These are phyloP conservation scores for Bungarus multicinctus DNA, from an alignment of 2,113 vertebrate species.

Conservation along the genomic window DNA sequence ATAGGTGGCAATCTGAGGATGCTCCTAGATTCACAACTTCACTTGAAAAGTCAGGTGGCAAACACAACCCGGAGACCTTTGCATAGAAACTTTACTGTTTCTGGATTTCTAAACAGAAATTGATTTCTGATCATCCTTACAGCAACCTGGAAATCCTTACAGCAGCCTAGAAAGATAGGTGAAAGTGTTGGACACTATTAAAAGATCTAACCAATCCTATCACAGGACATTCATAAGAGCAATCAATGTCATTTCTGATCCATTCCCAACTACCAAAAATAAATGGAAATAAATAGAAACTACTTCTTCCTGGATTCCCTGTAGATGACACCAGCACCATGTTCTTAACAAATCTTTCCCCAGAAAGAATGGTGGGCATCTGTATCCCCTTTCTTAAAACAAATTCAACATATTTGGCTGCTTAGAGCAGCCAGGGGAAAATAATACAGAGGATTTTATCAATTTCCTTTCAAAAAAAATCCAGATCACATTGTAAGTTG, in stretches of 20 bases:
- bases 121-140: background rate
- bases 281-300: background rate
- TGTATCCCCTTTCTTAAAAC: background rate
- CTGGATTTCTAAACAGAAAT: background rate
- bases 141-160: background rate
- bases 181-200: background rate
- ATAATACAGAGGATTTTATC: background rate
- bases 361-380: background rate
- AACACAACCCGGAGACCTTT: background rate
- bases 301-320: background rate
- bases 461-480: background rate
- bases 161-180: background rate
- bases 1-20: background rate
- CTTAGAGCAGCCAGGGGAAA: background rate
- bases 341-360: background rate
- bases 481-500: background rate
- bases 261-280: background rate
- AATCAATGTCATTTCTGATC: background rate
- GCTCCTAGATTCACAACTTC: background rate
- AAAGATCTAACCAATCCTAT: background rate
- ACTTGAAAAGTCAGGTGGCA: background rate
- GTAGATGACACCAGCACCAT: background rate
- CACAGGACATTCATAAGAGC: background rate
- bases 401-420: background rate
- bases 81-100: background rate